Base-by-base conservation (phyloP, 1,140 invertebrate genomes). In the Drosophila serrata region DNA sequence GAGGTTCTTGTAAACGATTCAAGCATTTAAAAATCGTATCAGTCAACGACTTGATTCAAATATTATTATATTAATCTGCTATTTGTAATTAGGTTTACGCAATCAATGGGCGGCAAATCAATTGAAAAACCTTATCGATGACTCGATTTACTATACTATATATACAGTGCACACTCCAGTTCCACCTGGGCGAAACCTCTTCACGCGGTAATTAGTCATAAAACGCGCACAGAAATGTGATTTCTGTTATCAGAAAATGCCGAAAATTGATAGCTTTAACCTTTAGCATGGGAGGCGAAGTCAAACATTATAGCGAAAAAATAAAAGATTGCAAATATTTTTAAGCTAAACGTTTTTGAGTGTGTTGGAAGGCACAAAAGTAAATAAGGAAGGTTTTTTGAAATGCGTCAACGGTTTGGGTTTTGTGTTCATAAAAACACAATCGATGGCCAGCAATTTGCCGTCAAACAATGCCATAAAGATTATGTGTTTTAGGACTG, bases 171-270 rank as follows among this genome's bases (percentile, higher is more conserved):
- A 37, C 24, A 49, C 35, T 69, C 40, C 33, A 69, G 46, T 24
- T 22, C 22, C 22, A 46, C 46, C 46, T 68, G 42, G 40, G 19
- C 17, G 48, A n/a, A 31, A 59, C 49, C 46, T 49, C 58, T 59
- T 22, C n/a, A 37, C 35, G 48, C 13, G 39, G 33, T 33, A 60
- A 78, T 84, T 84, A 85, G 43, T 84, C 81, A 84, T 84, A 80
- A 61, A 80, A 42, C 15, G 35, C 35, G n/a, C 61, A 48, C 39
- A 27, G 45, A 42, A 78, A 17, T 59, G 51, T 62, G 45, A 78
- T 51, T 51, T 45, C 12, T 63, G 56, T 68, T 75, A 80, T 74
- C 75, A 40, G 40, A 24, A 40, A 19, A 24, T 43, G 65, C 42
- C 48, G 29, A 27, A 46, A 70, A 46, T 68, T 72, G 51, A 72